These are phyloP conservation scores for Chromobotia macracanthus DNA, from an alignment of 2,797 vertebrate species.

Conservation along the genomic window DNA sequence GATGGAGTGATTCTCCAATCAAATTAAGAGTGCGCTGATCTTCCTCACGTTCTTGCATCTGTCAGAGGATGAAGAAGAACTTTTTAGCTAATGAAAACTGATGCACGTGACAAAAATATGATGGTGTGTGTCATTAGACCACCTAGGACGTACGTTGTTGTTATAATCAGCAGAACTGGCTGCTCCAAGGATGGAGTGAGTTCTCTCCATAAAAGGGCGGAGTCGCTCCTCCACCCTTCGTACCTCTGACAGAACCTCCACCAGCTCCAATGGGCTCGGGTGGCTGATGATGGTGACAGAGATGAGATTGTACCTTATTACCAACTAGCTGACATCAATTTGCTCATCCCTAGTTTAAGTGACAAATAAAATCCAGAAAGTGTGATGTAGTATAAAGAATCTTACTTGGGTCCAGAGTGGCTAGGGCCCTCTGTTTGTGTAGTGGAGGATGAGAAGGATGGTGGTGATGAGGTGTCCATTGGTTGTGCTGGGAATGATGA, in stretches of 20 bases:
- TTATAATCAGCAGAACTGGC: slow-evolving; percentile 85
- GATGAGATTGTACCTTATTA: no score
- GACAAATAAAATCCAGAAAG: neutral
- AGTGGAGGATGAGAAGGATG: slow-evolving; percentile 71
- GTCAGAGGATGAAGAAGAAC: slow-evolving; percentile 12
- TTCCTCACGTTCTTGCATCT: slow-evolving; percentile 86
- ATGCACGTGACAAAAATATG: neutral
- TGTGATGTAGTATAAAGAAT: neutral
- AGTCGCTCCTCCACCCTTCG: slow-evolving; percentile 85
- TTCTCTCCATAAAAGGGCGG: slow-evolving; percentile 89
- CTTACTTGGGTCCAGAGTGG: slow-evolving; percentile 78
- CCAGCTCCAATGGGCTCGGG: slow-evolving; percentile 84
- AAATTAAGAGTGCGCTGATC: slow-evolving; percentile 86
- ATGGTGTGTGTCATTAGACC: neutral
- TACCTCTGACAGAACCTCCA: slow-evolving; percentile 86
- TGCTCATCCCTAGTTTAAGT: neutral
- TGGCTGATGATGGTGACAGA: slow-evolving; percentile 71
- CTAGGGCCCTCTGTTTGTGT: slow-evolving; percentile 74
- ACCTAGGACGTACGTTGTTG: slow-evolving; percentile 78
- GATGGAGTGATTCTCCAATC: slow-evolving; percentile 87
- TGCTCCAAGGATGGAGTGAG: slow-evolving; percentile 84
- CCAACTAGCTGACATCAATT: no score
- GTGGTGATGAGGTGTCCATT: slow-evolving; percentile 74
- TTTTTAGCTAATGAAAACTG: slow-evolving; percentile 3
- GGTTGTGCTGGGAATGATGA: slow-evolving; percentile 73